Conservation (phyloP, 2,888 invertebrate genomes). For the Stegana nigrithorax region DNA sequence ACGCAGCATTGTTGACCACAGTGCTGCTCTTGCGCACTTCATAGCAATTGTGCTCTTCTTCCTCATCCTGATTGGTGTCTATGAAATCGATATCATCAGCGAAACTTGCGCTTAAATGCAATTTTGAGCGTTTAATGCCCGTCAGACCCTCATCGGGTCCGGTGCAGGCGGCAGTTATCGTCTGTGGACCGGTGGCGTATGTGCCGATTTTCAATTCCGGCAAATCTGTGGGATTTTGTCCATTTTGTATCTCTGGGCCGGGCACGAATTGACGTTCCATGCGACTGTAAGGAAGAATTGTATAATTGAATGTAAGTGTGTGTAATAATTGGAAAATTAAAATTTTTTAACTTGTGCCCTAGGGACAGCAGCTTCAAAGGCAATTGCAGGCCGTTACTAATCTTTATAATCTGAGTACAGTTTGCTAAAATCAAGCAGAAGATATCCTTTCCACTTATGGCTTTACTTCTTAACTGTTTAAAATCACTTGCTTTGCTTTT, state of each 20-base stretch:
- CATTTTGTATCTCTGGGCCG: conserved; percentile 72
- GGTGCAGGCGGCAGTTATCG: conserved; percentile 79
- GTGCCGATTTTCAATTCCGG: conserved; percentile 73
- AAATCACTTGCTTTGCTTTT: too few species aligned
- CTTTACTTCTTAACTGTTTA: too few species aligned
- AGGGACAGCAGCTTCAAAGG: too few species aligned
- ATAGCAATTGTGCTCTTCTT: conserved; percentile 64
- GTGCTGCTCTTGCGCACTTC: conserved; percentile 64
- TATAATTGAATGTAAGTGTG: too few species aligned
- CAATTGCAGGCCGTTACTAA: too few species aligned
- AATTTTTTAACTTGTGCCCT: too few species aligned
- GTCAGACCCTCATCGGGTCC: conserved; percentile 87
- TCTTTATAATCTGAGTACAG: too few species aligned
- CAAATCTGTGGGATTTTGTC: conserved; percentile 79
- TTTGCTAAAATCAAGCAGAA: too few species aligned
- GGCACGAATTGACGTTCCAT: conserved; percentile 64
- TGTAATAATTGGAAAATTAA: too few species aligned
- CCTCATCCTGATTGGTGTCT: conserved; percentile 72
- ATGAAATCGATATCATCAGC: conserved; percentile 78
- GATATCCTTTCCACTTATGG: too few species aligned
- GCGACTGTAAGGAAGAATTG: conserved; percentile 47
- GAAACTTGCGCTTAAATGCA: conserved; percentile 76
- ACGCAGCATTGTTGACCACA: not conserved
- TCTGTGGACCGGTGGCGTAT: conserved; percentile 71
- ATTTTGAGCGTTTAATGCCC: conserved; percentile 76